Base-by-base conservation (phyloP, 2,113 vertebrate genomes). In the Ammodytes dubius region DNA sequence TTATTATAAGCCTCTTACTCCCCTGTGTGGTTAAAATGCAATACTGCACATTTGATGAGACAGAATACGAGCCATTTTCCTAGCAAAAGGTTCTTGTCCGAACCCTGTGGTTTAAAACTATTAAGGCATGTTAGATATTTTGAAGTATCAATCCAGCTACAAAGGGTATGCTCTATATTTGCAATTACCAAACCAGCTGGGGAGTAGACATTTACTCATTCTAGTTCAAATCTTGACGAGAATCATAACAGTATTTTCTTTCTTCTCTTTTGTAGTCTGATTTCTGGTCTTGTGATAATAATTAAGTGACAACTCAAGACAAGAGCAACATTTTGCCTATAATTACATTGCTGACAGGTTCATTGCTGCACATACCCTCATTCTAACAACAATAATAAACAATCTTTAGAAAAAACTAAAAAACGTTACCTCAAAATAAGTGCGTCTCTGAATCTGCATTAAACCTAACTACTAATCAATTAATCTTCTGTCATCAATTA, bases 21-120 rank as follows among this genome's bases (percentile, higher is more conserved):
- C 88, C 69, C 35, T 79, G 0, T 79, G 87, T 87, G 92, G 83
- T 70, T 12, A 39, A 39, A 59, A 54, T 27, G 6, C 40, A 54
- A 67, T 13, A 87, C 40, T 90, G 54, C 87, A 81, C 15, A 52
- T 4, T 35, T 54, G 39, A 68, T 19, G 39, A 67, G 9, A 35
- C n/a, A n/a, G 39, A 65, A 43, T 6, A 19, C 10, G 4, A n/a
- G 2, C 12, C 37, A 7, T 7, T 60, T 45, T 49, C 15, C 12
- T 12, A 12, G 35, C 27, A 27, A 27, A 27, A 27, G 27, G 27
- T 27, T 27, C 27, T 27, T 27, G 27, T 27, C 27, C 27, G 27
- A 27, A 27, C 27, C 27, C 27, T 27, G 27, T 27, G 27, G 27
- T 27, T 27, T 27, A 27, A 27, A 27, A 27, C 27, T 27, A 27